A percentile compares a stretch with the other conserved stretches of the same genome.
These are phyloP conservation scores for Leucania comma DNA, from an alignment of 2,888 invertebrate species.

Conservation along the genomic window DNA sequence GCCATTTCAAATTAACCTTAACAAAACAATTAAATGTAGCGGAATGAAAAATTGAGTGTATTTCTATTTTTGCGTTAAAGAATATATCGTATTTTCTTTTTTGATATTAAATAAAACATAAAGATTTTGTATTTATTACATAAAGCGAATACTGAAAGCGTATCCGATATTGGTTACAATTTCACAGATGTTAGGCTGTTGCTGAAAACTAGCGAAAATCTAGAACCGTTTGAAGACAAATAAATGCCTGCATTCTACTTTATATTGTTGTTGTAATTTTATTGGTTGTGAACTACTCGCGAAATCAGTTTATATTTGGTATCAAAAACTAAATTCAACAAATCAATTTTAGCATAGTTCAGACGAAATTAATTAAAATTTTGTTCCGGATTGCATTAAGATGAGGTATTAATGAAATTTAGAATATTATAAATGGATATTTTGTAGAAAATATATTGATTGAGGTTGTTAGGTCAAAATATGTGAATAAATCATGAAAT, in stretches of 20 bases:
- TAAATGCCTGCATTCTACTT: neutral
- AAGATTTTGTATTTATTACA: conserved; percentile 35
- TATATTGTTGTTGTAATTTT: neutral
- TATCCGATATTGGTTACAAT: conserved; percentile 49
- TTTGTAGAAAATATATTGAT: conserved; percentile 7
- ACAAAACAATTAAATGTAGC: neutral
- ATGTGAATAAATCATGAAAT: conserved; percentile 25
- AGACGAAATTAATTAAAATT: neutral
- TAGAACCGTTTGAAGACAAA: neutral
- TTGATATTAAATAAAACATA: conserved; percentile 6
- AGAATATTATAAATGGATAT: neutral
- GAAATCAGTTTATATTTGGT: conserved; percentile 17
- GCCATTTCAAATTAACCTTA: neutral
- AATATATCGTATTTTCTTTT: neutral
- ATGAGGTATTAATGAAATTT: conserved; percentile 6
- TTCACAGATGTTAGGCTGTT: conserved; percentile 51
- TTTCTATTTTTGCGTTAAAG: neutral
- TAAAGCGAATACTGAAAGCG: conserved; percentile 54
- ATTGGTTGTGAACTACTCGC: conserved; percentile 9
- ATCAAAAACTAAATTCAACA: neutral
- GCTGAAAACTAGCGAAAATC: conserved; percentile 32
- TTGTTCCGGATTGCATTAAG: conserved; percentile 16
- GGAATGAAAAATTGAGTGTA: neutral
- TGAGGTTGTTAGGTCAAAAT: conserved; percentile 39
- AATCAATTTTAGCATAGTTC: conserved; percentile 20